phyloP scores from a whole-genome alignment of 2,888 invertebrate genomes.

The Trichacis sp. region DNA sequence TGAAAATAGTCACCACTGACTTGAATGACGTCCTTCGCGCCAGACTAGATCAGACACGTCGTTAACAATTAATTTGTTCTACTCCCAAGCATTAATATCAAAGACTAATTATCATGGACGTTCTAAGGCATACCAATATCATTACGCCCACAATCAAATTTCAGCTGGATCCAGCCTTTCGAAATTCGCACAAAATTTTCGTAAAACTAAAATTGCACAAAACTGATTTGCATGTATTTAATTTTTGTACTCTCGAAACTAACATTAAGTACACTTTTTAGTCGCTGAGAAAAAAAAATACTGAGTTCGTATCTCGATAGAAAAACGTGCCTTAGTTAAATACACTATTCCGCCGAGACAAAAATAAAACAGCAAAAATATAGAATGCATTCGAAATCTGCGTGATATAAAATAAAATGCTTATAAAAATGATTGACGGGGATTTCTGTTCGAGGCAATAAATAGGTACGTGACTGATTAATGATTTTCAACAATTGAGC shows the following conservation, averaged over 20 bases:
- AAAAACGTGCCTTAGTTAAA: not conserved
- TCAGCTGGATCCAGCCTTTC: too few species aligned
- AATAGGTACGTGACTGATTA: too few species aligned
- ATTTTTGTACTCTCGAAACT: not conserved
- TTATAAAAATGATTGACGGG: too few species aligned
- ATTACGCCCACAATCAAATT: too few species aligned
- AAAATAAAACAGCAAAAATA: too few species aligned
- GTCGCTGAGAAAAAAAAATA: not conserved
- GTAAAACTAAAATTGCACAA: not conserved
- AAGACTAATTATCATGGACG: not conserved
- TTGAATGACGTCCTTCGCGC: not conserved
- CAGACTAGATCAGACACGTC: not conserved
- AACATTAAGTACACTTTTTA: not conserved
- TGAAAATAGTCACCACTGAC: not conserved
- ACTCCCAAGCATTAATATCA: not conserved
- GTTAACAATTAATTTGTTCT: not conserved
- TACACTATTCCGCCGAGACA: too few species aligned
- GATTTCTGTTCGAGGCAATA: too few species aligned
- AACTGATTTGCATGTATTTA: not conserved
- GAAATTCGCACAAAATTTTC: not conserved
- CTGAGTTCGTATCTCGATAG: not conserved
- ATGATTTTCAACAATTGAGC: conserved; percentile 36
- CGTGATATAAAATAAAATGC: not conserved
- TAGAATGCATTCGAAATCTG: too few species aligned
- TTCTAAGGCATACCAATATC: not conserved